These are phyloP conservation scores for Cecidostiba fungosa DNA, from an alignment of 2,888 invertebrate genomes.

Conservation along the genomic window DNA sequence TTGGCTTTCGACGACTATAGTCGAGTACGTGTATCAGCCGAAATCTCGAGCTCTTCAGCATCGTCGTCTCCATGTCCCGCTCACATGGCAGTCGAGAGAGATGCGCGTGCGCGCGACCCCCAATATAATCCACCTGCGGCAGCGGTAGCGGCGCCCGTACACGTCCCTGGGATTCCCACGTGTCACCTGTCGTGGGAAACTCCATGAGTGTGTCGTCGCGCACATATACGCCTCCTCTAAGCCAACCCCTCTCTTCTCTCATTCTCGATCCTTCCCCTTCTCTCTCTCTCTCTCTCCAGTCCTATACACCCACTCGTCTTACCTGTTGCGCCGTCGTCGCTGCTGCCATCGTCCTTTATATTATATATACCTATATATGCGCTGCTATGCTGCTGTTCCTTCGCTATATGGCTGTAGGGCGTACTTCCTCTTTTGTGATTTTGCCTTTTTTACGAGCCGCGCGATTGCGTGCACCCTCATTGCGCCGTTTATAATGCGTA, in stretches of 20 bases:
- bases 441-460: slow-evolving; percentile 47
- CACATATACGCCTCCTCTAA: slow-evolving; percentile 60
- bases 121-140: slow-evolving; percentile 39
- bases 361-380: slow-evolving; percentile 43
- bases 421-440: slow-evolving; percentile 58
- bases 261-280: slow-evolving; percentile 66
- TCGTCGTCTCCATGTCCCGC: neutral
- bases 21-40: neutral
- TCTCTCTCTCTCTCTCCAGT: slow-evolving; percentile 66
- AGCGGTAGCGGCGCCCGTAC: neutral
- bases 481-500: neutral
- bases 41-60: neutral
- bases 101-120: slow-evolving; percentile 22
- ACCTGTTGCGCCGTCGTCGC: slow-evolving; percentile 54
- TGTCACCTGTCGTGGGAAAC: slow-evolving; percentile 79
- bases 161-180: slow-evolving; percentile 75
- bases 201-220: slow-evolving; percentile 54
- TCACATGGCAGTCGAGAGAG: neutral
- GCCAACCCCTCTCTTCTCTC: slow-evolving; percentile 56
- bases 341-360: slow-evolving; percentile 45
- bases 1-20: neutral
- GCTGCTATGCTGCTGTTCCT: slow-evolving; percentile 60
- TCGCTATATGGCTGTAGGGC: slow-evolving; percentile 34
- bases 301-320: slow-evolving; percentile 67
- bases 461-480: neutral